Percentiles rank a stretch among this genome's conserved stretches.
phyloP scores from a whole-genome alignment of 2,113 vertebrate species.

The Dicentrarchus labrax region DNA sequence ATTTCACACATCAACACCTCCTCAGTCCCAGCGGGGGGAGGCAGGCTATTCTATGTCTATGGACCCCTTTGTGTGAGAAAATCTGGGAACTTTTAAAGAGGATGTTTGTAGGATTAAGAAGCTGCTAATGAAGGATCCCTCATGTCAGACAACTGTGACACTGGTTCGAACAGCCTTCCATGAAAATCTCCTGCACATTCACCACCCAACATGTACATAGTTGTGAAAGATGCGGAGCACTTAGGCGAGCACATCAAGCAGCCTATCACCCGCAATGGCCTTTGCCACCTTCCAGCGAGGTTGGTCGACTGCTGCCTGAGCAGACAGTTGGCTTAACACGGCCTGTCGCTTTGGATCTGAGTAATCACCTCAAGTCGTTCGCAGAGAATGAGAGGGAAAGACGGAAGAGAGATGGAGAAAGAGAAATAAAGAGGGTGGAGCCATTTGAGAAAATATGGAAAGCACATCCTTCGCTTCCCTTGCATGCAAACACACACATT shows the following conservation, averaged over 20 bases:
- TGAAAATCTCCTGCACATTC: conserved; percentile 2
- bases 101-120: conserved; percentile 47
- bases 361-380: conserved; percentile 54
- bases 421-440: conserved; percentile 5
- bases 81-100: conserved; percentile 63
- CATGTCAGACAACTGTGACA: conserved; percentile 44
- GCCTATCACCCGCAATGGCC: conserved; percentile 50
- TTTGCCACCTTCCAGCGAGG: conserved; percentile 57
- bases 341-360: conserved; percentile 62
- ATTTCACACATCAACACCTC: conserved; percentile 68
- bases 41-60: conserved; percentile 8
- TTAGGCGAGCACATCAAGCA: conserved; percentile 26
- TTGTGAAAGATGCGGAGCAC: conserved; percentile 25
- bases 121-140: conserved; percentile 58
- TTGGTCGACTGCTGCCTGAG: conserved; percentile 37
- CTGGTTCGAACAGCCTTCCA: background rate
- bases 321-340: conserved; percentile 54
- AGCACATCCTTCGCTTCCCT: conserved; percentile 10
- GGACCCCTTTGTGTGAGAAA: conserved; percentile 46
- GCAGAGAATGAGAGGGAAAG: conserved; percentile 2
- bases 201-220: background rate
- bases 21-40: conserved; percentile 20
- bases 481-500: conserved; percentile 27
- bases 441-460: conserved; percentile 13
- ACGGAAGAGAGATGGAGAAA: background rate